phyloP scores from a whole-genome alignment of 2,113 vertebrate species.

The Gopherus evgoodei region DNA sequence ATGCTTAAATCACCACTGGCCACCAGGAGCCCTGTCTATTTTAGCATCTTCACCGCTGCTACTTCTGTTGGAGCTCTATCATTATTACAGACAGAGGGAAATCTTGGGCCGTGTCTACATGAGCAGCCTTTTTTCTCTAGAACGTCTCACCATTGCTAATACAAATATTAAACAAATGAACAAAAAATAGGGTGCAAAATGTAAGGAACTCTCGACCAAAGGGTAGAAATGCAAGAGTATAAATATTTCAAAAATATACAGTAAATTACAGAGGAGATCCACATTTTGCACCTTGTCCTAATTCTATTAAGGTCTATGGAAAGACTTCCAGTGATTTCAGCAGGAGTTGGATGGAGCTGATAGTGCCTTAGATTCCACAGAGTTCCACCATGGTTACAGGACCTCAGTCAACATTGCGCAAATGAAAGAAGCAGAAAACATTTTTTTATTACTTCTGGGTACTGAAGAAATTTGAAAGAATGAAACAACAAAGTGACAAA shows the following conservation, averaged over 20 bases:
- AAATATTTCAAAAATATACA: not conserved
- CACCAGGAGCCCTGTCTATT: not conserved
- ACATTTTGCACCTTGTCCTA: not conserved
- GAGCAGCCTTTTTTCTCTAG: not conserved
- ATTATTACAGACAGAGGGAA: not conserved
- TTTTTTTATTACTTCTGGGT: not conserved
- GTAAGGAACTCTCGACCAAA: constrained; percentile 45
- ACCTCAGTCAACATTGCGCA: not conserved
- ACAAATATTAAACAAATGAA: not conserved
- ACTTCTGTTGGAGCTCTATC: not conserved
- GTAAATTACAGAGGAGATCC: not conserved
- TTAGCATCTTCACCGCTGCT: not conserved
- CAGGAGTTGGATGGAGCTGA: not conserved
- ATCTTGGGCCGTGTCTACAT: not conserved
- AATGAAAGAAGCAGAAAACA: not conserved
- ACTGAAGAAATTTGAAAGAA: not conserved
- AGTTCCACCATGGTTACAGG: not conserved
- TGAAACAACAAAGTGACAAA: not conserved
- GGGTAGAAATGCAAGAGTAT: constrained; percentile 18
- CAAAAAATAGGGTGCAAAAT: constrained; percentile 51
- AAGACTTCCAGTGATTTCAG: not conserved
- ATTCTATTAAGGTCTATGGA: not conserved
- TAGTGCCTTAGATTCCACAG: not conserved
- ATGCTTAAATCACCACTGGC: not conserved
- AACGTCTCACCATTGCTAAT: not conserved